Evolutionary conservation across 2,888 invertebrate species (phyloP), one percentile per base, ranked within the genome.

Genomic region (Calliopum simillimum): DNA sequence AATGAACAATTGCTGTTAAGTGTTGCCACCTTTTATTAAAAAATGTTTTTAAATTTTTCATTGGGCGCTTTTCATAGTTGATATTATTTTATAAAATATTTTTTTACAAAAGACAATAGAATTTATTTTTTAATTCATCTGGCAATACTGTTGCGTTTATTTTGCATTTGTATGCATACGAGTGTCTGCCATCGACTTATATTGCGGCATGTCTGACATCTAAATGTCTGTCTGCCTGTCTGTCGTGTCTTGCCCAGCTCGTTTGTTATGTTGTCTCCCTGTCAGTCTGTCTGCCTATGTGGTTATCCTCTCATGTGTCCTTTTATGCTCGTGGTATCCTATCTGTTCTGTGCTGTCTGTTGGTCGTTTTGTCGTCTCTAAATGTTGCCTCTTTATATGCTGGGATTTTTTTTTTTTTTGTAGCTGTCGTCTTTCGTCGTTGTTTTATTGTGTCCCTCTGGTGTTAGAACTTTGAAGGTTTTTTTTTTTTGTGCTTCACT

Each of bases 121-220:
- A 33, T 33, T 33, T 6, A 5, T 33, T 33, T 33, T 33, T 33
- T 33, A 5, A 8, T 33, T 33, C 8, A 33, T 3, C 33, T 33
- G 33, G 33, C 8, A 51, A 51, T 11, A 51, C n/a, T 16, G 19
- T 51, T 6, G 4, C 4, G 12, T 16, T n/a, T 33, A 16, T 13
- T 25, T 16, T 58, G 56, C 33, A 33, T 58, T 23, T 61, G 49
- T 53, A 19, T 49, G 41, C 41, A n/a, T 23, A 58, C 21, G 25
- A 16, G 43, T 41, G 49, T 33, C 41, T 25, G 21, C 51, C 25
- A 19, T 33, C 66, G 47, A 58, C 56, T 56, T 58, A 25, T 66
- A 58, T 66, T 64, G 56, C 47, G 56, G 55, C 58, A 25, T 56
- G 47, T 66, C 58, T 44, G 47, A 66, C 66, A 56, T 58, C 66